These are phyloP conservation scores for Pissodes strobi DNA, from an alignment of 1,140 invertebrate species.

Conservation along the genomic window DNA sequence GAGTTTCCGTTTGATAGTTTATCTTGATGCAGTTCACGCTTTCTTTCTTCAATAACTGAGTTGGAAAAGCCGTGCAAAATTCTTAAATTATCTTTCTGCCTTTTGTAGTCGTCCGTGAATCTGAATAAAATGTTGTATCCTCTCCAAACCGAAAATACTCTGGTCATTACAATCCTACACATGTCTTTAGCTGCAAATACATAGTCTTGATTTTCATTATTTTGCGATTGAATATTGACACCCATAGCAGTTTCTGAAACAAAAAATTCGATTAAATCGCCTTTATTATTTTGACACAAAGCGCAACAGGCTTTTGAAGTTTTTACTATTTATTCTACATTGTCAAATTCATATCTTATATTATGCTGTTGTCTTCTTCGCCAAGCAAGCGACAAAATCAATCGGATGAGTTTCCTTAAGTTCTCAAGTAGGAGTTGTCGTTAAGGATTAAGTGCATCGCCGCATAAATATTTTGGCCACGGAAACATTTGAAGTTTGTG, in stretches of 20 bases:
- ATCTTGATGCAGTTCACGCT: constrained; percentile 43
- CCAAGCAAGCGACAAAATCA: too few relatives aligned
- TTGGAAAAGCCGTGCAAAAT: constrained; percentile 59
- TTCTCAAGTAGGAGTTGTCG: too few relatives aligned
- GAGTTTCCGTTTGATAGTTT: background rate
- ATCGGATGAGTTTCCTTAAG: too few relatives aligned
- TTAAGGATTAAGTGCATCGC: too few relatives aligned
- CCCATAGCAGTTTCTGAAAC: constrained; percentile 25
- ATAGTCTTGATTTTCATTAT: constrained; percentile 6
- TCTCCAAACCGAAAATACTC: constrained; percentile 2
- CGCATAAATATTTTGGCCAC: too few relatives aligned
- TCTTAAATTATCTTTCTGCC: constrained; percentile 58
- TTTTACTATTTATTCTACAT: too few relatives aligned
- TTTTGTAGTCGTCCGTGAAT: constrained; percentile 7
- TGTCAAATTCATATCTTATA: too few relatives aligned
- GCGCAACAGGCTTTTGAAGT: too few relatives aligned
- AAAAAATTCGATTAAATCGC: too few relatives aligned
- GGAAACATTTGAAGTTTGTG: too few relatives aligned
- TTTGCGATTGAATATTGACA: constrained; percentile 8
- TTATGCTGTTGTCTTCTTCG: too few relatives aligned
- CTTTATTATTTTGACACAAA: too few relatives aligned
- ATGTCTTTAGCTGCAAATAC: constrained; percentile 12
- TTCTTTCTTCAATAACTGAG: constrained; percentile 42
- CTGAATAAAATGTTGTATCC: background rate
- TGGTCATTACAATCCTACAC: background rate